phyloP scores from a whole-genome alignment of 2,888 invertebrate genomes.

The Stegana nigrithorax region DNA sequence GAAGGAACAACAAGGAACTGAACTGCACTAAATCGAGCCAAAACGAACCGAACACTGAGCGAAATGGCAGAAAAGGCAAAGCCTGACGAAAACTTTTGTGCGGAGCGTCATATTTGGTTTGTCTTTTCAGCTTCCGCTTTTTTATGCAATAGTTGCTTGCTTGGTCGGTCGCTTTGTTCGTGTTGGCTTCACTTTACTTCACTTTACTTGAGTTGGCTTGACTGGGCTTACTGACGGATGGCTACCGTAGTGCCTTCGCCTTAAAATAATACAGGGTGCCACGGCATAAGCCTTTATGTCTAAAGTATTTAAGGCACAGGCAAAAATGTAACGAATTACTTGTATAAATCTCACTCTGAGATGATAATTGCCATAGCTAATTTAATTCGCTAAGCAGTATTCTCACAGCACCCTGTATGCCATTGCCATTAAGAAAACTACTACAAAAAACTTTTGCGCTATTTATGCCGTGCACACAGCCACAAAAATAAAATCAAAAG shows the following conservation, averaged over 20 bases:
- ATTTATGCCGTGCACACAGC: constrained; percentile 37
- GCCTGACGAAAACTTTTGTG: constrained; percentile 52
- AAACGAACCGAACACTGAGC: constrained; percentile 8
- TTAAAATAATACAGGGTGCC: constrained; percentile 10
- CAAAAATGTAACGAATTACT: no score
- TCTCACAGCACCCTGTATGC: constrained; percentile 29
- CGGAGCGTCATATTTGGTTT: constrained; percentile 66
- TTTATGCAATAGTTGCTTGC: constrained; percentile 13
- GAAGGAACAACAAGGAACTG: constrained; percentile 17
- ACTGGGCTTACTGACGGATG: no score
- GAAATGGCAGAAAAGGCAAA: constrained; percentile 15
- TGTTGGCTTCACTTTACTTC: constrained; percentile 13
- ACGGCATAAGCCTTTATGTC: no score
- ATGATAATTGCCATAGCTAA: not conserved
- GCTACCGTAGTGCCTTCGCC: no score
- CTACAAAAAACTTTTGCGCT: constrained; percentile 27
- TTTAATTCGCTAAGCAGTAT: not conserved
- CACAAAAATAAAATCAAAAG: constrained; percentile 34
- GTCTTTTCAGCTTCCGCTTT: constrained; percentile 64
- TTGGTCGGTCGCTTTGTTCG: constrained; percentile 17
- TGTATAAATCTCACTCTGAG: no score
- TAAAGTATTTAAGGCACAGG: no score
- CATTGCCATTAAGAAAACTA: no score
- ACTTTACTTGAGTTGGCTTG: constrained; percentile 16
- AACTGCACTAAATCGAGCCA: constrained; percentile 16